These are phyloP conservation scores for Vultur gryphus DNA, from an alignment of 2,797 vertebrate genomes.

Conservation along the genomic window DNA sequence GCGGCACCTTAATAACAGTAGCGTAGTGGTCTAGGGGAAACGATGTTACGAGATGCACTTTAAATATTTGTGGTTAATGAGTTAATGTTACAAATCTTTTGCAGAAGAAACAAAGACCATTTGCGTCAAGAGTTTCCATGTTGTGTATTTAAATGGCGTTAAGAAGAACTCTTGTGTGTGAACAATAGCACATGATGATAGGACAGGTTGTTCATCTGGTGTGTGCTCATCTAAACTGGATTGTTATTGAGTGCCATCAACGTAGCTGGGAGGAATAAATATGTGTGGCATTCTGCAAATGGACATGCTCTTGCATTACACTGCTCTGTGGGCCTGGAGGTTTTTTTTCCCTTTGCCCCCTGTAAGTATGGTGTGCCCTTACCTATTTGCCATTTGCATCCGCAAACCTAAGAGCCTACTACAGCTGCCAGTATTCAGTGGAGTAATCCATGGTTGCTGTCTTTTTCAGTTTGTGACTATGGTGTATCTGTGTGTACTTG, in stretches of 20 bases:
- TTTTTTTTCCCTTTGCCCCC: neutral
- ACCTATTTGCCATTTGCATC: neutral
- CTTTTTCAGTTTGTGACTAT: neutral
- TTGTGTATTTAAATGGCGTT: neutral
- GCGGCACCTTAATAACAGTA: neutral
- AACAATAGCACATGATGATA: neutral
- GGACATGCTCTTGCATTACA: neutral
- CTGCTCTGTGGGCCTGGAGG: neutral
- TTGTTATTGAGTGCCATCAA: neutral
- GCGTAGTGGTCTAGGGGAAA: neutral
- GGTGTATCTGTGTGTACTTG: neutral
- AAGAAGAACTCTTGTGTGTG: neutral
- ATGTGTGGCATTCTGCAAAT: neutral
- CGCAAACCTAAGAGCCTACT: neutral
- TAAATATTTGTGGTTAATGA: constrained; percentile 23
- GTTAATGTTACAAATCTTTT: neutral
- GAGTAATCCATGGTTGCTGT: neutral
- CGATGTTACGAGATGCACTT: neutral
- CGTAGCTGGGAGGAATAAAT: neutral
- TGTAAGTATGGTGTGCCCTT: fast-evolving
- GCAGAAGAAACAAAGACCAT: neutral
- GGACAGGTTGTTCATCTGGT: neutral
- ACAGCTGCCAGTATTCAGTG: neutral
- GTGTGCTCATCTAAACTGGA: neutral
- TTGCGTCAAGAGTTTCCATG: constrained; percentile 31